These are phyloP conservation scores for Halesus radiatus DNA, from an alignment of 1,140 invertebrate genomes.

Conservation along the genomic window DNA sequence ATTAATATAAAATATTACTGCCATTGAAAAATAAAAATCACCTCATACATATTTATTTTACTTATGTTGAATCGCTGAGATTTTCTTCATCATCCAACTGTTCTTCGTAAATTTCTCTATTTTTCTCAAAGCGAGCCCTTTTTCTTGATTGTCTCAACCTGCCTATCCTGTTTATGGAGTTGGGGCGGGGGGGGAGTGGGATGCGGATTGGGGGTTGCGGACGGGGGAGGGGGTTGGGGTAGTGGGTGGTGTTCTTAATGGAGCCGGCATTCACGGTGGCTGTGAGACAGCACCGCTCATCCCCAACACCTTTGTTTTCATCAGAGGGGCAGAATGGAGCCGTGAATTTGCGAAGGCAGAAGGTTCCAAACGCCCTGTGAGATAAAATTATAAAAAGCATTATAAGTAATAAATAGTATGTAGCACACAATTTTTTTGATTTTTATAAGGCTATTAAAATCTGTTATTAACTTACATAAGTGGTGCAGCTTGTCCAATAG, in stretches of 20 bases:
- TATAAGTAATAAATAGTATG: too few relatives aligned
- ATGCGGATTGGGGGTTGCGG: background rate
- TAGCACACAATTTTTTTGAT: too few relatives aligned
- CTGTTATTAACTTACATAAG: constrained; percentile 60
- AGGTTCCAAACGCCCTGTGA: constrained; percentile 75
- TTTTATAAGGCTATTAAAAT: background rate
- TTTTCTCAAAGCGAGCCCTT: background rate
- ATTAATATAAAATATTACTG: too few relatives aligned
- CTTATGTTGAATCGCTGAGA: too few relatives aligned
- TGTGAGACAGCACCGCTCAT: constrained; percentile 75
- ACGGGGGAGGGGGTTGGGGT: background rate
- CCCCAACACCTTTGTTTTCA: constrained; percentile 70
- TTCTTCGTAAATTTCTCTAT: too few relatives aligned
- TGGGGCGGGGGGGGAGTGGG: background rate
- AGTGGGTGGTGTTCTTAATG: constrained; percentile 34
- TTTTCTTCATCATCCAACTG: too few relatives aligned
- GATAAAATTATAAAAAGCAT: background rate
- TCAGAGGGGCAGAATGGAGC: constrained; percentile 78
- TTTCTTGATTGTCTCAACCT: background rate
- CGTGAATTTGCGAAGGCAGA: constrained; percentile 73
- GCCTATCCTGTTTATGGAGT: background rate
- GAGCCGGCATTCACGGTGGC: constrained; percentile 25
- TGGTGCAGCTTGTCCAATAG: constrained; percentile 69
- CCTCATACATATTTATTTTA: too few relatives aligned
- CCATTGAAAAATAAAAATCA: too few relatives aligned